Evolutionary conservation across 1,140 invertebrate species (phyloP), one percentile per base, ranked within the genome.

Genomic region (Macrobrachium rosenbergii): DNA sequence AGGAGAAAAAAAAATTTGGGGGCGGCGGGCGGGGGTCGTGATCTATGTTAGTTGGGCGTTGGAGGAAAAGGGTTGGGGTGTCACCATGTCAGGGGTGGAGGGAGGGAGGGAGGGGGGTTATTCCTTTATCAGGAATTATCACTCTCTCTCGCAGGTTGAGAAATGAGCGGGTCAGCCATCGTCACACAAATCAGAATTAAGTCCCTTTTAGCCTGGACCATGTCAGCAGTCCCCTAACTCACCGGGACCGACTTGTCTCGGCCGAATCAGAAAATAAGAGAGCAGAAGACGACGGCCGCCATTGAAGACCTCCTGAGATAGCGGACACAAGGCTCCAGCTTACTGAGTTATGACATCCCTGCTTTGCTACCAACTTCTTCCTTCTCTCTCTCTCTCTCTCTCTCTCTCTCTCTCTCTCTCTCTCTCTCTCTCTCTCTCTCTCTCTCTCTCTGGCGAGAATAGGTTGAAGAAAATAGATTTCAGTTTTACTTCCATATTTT

Each of bases 221-320:
- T 80, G 84, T 87, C 84, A 87, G 84, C 84, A 87, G 77, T 87
- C 84, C 67, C 84, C 84, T 87, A 87, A 87, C 84, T 87, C 84
- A 87, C 64, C 67, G 62, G 52, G 77, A 64, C 84, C 80, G 84
- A 81, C 84, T 87, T 87, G 84, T 81, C 84, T 87, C 69, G 84
- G 69, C 64, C 84, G 84, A 87, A 87, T 87, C 84, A 87, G 84
- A 87, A 87, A 87, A 87, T 87, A 87, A 87, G 84, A 87, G 84
- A 87, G 84, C 84, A 81, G 78, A 87, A 81, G 84, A 87, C 78
- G 84, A 81, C 84, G 84, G 84, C 77, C 76, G 77, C 84, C 84
- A 87, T 87, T 87, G 77, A 87, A 78, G 78, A 87, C 37, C 84
- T 80, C 78, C 84, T 87, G 84, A 87, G 84, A 87, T 87, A 87